Conservation (phyloP, 2,888 invertebrate species). For the Drosophila rellima region DNA sequence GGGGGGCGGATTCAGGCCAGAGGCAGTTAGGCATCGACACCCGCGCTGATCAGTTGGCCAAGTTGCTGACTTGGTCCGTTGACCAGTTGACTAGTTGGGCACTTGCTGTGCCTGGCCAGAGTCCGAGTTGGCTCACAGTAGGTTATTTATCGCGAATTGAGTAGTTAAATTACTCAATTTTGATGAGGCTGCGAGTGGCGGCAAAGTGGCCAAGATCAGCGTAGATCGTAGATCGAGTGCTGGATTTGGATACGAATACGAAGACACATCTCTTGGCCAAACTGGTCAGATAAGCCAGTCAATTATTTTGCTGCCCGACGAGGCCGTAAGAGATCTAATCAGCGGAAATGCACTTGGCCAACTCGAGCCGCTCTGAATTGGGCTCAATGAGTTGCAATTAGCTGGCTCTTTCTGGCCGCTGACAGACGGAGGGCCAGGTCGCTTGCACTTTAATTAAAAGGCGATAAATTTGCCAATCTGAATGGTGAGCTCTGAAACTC, state of each 20-base stretch:
- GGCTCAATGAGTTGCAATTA: conserved; percentile 70
- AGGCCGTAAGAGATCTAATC: conserved; percentile 47
- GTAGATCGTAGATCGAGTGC: conserved; percentile 35
- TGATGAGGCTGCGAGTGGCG: conserved; percentile 49
- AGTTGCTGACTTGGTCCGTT: conserved; percentile 22
- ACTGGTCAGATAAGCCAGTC: conserved; percentile 64
- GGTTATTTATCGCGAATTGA: conserved; percentile 82
- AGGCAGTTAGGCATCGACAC: conserved; percentile 51
- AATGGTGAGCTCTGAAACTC: conserved; percentile 44
- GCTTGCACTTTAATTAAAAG: conserved; percentile 85
- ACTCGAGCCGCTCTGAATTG: neutral
- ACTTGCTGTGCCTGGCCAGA: conserved; percentile 58
- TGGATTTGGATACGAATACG: conserved; percentile 51
- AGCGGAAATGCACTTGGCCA: conserved; percentile 54
- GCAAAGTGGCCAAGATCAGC: conserved; percentile 19
- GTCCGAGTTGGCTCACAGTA: conserved; percentile 48
- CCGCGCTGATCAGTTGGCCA: conserved; percentile 53
- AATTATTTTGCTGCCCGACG: conserved; percentile 64
- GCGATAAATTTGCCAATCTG: conserved; percentile 83
- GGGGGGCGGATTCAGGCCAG: conserved; percentile 14
- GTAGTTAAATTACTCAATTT: conserved; percentile 83
- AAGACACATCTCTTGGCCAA: conserved; percentile 61
- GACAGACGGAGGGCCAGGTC: conserved; percentile 75
- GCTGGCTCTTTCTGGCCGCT: conserved; percentile 56
- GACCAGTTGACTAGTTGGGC: conserved; percentile 25